These are phyloP conservation scores for Oscheius sp. DNA, from an alignment of 2,888 invertebrate species.

Conservation along the genomic window DNA sequence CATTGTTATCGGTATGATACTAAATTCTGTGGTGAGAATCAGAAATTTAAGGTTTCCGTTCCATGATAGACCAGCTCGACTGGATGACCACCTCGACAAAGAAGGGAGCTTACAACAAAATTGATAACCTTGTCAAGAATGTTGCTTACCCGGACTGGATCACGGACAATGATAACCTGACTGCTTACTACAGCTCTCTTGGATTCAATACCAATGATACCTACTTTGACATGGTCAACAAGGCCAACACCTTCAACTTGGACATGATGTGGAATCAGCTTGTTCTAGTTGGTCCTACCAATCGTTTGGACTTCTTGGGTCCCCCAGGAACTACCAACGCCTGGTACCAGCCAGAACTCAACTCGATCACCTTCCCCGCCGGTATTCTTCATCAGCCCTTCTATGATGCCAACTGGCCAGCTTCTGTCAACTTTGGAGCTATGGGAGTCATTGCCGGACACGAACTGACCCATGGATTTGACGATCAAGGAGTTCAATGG, in stretches of 20 bases:
- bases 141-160: constrained; percentile 68
- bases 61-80: constrained; percentile 66
- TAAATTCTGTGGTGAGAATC: neutral
- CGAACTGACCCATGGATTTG: constrained; percentile 94
- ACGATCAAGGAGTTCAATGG: constrained; percentile 79
- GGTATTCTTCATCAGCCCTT: constrained; percentile 68
- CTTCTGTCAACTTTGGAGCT: constrained; percentile 82
- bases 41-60: constrained; percentile 54
- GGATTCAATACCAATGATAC: constrained; percentile 27
- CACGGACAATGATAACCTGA: constrained; percentile 54
- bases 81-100: constrained; percentile 68
- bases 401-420: constrained; percentile 68
- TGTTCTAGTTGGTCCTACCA: constrained; percentile 37
- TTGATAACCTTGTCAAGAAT: constrained; percentile 66
- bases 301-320: constrained; percentile 53
- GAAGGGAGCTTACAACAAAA: constrained; percentile 64
- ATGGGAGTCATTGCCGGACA: constrained; percentile 99
- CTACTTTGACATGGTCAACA: constrained; percentile 47
- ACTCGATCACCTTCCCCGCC: constrained; percentile 69
- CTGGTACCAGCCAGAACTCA: constrained; percentile 50
- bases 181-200: constrained; percentile 50
- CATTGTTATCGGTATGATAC: constrained; percentile 45
- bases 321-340: constrained; percentile 60
- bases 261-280: constrained; percentile 38
- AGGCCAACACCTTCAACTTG: constrained; percentile 45